Evolutionary conservation across 2,888 invertebrate genomes (phyloP), one percentile per base, ranked within the genome.

Genomic region (Plemyria rubiginata): DNA sequence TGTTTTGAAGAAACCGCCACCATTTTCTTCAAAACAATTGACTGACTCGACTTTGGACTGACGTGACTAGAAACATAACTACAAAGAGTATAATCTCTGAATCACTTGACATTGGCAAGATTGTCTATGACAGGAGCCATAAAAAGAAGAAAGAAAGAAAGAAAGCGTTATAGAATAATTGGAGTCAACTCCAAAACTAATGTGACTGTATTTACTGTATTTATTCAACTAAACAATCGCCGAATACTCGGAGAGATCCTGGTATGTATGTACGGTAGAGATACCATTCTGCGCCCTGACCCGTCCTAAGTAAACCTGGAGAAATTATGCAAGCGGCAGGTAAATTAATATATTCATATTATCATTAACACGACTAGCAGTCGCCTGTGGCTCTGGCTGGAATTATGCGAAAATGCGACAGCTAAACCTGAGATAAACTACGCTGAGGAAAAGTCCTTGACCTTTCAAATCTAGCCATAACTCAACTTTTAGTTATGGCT

Each of bases 281-380:
- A 64, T 38, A 64, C 38, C 46, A 22, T 55, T 43, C 45, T 12
- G 8, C 32, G 36, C 48, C 38, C 41, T 56, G 43, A 59, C 60
- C 53, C 43, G 43, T 78, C 81, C 83, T 79, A 80, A 81, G 76
- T 78, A 83, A 84, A 83, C 82, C 66, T 60, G 43, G 59, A 61
- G 60, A 74, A 80, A 81, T 83, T 81, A 82, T 80, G 78, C 81
- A 77, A 72, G 75, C 71, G 65, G 73, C 78, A 78, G 79, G 82
- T 82, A 79, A 57, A 48, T 56, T 56, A 64, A 85, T 82, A 82
- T 81, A 84, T 83, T 81, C 81, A 67, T 73, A 75, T 79, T 59
- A 62, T 41, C 36, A 48, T 53, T 53, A 51, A 51, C 45, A 13
- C 51, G n/a, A 43, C 43, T 45, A n/a, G 51, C 36, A 9, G 16